Evolutionary conservation across 1,140 invertebrate genomes (phyloP).

Genomic region (Drusus annulatus): DNA sequence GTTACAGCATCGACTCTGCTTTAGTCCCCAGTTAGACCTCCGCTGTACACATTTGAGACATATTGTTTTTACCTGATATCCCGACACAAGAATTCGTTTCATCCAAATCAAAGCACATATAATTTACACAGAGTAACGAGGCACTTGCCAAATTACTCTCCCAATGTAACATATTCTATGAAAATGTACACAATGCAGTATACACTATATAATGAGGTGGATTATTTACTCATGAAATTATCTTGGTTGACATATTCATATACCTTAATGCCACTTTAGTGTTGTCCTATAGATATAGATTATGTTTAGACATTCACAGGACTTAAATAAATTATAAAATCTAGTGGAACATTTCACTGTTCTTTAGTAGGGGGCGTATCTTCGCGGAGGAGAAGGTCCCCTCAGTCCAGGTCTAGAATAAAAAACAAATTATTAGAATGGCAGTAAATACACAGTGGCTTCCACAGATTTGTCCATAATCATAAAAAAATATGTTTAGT

Average conservation of each 20-base stretch:
- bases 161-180: background rate
- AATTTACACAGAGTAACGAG: no score
- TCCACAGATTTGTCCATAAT: no score
- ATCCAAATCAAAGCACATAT: no score
- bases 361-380: conserved; percentile 86
- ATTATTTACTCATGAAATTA: no score
- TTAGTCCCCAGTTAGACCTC: conserved; percentile 1
- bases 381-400: conserved; percentile 82
- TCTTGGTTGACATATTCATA: background rate
- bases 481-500: no score
- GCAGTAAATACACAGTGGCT: no score
- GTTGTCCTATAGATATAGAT: conserved; percentile 20
- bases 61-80: conserved; percentile 3
- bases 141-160: background rate
- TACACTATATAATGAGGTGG: no score
- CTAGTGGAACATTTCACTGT: conserved; percentile 36
- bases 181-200: conserved; percentile 1
- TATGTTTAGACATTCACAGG: conserved; percentile 1
- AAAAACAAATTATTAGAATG: background rate
- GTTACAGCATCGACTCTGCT: conserved; percentile 14
- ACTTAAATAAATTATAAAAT: conserved; percentile 34
- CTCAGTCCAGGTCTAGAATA: conserved; percentile 78
- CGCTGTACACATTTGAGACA: conserved; percentile 27
- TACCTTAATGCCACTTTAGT: conserved; percentile 33
- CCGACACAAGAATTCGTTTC: background rate